Evolutionary conservation across 1,140 invertebrate species (phyloP).

Genomic region (Daktulosphaira vitifoliae): DNA sequence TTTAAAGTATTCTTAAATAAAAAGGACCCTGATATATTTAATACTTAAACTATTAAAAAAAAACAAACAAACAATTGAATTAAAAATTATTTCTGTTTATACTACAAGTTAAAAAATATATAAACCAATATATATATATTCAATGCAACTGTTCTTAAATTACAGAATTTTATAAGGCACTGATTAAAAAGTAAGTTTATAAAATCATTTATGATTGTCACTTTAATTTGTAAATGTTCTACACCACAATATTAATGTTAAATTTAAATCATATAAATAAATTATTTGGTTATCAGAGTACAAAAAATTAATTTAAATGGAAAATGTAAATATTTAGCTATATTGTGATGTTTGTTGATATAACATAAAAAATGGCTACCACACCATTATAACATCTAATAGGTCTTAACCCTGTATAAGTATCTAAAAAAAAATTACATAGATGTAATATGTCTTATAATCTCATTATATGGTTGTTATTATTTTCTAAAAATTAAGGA

Average conservation of each 20-base stretch:
- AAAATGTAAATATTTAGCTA: too few relatives aligned
- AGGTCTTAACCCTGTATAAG: constrained; percentile 25
- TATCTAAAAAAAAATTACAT: background rate
- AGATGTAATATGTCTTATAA: background rate
- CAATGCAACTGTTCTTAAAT: background rate
- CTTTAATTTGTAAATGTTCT: constrained; percentile 3
- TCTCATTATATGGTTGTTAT: too few relatives aligned
- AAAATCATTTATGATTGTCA: constrained; percentile 19
- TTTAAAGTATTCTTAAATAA: too few relatives aligned
- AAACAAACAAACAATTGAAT: too few relatives aligned
- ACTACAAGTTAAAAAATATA: background rate
- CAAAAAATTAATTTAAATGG: background rate
- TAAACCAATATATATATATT: background rate
- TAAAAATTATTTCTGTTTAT: background rate
- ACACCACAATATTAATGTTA: background rate
- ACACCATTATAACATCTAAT: background rate
- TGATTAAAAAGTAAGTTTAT: constrained; percentile 5
- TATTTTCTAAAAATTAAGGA: background rate
- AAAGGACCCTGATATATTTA: too few relatives aligned
- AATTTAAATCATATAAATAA: background rate
- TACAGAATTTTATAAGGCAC: constrained; percentile 25
- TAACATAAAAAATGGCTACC: constrained; percentile 3
- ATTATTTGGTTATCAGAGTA: background rate
- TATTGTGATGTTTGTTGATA: background rate
- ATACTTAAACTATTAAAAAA: too few relatives aligned